Evolutionary conservation across 2,797 vertebrate species (phyloP), one percentile per base, ranked within the genome.

Genomic region (Neosilurus mollespiculum): DNA sequence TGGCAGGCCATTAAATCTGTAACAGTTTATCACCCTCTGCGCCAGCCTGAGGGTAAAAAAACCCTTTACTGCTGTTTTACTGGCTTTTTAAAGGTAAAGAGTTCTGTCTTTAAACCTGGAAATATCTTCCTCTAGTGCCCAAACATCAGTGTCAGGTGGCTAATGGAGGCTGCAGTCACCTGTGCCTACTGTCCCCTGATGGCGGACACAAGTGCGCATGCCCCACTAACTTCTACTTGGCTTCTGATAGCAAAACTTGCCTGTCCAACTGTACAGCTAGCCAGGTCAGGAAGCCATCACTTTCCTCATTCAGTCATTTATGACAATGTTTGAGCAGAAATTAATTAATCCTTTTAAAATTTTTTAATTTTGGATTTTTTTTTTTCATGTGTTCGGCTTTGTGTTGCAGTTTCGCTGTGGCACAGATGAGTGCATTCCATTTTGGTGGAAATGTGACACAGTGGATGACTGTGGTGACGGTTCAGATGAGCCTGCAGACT

Each of bases 381-480:
- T 15, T 58, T 85, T 82, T 37, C 24, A 5, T 73, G 54, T 22
- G 18, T 8, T 56, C 54, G 69, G 14, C 66, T 69, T 64, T 78
- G 67, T 77, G 85, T 64, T 80, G 9, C 87, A 99, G 98, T 99
- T 99, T 89, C 97, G 97, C 79, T 99, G 98, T 80, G 98, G 96
- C 86, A 99, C 97, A 1, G 98, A 99, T 87, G 98, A 99, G 93
- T 99, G 98, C 78, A 99, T 99, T 89, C 98, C 98, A 0, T 99
- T 99, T 88, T 99, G 98, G 98, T 99, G 98, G 98, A 99, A 99
- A 90, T 99, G 98, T 87, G 98, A 99, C 92, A 99, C 97, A 0
- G 97, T 99, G 11, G 98, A 99, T 37, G 98, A 99, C 91, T 99
- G 98, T 9, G 98, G 98, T 0, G 98, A 99, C 37, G 96, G 98